Evolutionary conservation across 2,888 invertebrate species (phyloP), one percentile per base, ranked within the genome.

Genomic region (Drosophila fulvimacula): DNA sequence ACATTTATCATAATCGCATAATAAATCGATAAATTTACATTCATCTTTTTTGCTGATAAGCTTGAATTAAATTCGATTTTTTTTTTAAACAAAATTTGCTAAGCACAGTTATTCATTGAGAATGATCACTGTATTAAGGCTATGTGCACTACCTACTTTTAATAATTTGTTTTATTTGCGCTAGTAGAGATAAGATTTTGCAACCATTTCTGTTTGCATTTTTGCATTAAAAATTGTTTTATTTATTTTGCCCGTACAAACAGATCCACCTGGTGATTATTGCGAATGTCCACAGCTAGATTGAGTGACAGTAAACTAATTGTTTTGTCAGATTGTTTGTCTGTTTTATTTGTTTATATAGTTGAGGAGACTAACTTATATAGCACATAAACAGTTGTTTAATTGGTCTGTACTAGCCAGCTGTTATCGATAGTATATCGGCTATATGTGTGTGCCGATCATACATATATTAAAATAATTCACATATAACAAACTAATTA

Each of bases 281-380:
- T 34, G 38, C 62, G 38, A 27, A 57, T 46, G 36, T 15, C 15
- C 46, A 27, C 10, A 5, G 19, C 5, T 21, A 21, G 27, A 30
- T 46, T 38, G 24, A 42, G 44, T 65, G 41, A 42, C 30, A 46
- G 36, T 19, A 11, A 34, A 51, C 32, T 58, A 32, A 52, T 10
- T 66, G 46, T 62, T 55, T 48, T 66, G 24, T 24, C 53, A 61
- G 62, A 52, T 62, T 52, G 21, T 60, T 27, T 21, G 44, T 19
- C 46, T 46, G 27, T 5, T n/a, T 30, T 46, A 15, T 19, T 24
- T 44, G 19, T 65, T 58, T 49, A 19, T n/a, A n/a, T n/a, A n/a
- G n/a, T n/a, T 7, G 27, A 30, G 7, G 27, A 30, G 30, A 41
- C 5, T n/a, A 53, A 48, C 38, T n/a, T n/a, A 34, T 32, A 69